Conservation (phyloP, 1,140 invertebrate genomes). For the Glossosoma conforme region DNA sequence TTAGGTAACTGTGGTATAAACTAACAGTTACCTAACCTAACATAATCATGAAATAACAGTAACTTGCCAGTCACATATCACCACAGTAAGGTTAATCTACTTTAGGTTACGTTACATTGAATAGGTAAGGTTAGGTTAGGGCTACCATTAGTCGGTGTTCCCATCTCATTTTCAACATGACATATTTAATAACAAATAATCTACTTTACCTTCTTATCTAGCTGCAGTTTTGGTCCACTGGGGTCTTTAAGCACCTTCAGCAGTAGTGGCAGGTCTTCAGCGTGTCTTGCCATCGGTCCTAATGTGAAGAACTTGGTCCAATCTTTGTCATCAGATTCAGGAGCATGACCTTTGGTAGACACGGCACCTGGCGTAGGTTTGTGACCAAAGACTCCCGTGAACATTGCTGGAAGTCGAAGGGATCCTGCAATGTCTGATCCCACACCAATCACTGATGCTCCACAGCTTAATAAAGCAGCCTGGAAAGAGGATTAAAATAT, state of each 20-base stretch:
- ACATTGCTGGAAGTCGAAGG: conserved; percentile 77
- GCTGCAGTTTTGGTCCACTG: conserved; percentile 51
- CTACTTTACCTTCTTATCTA: conserved; percentile 59
- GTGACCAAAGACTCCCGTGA: conserved; percentile 82
- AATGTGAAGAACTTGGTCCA: conserved; percentile 62
- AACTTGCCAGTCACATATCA: too few relatives aligned
- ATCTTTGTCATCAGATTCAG: conserved; percentile 48
- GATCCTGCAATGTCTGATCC: conserved; percentile 84
- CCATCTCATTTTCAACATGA: too few relatives aligned
- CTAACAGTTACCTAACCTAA: too few relatives aligned
- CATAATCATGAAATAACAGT: too few relatives aligned
- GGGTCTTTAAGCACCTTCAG: conserved; percentile 62
- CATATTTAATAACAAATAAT: too few relatives aligned
- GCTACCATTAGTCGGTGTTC: too few relatives aligned
- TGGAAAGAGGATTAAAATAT: conserved; percentile 35
- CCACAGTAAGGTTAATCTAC: too few relatives aligned
- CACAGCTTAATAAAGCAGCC: conserved; percentile 63
- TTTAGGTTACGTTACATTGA: too few relatives aligned
- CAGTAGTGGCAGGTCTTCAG: conserved; percentile 70
- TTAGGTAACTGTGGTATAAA: too few relatives aligned
- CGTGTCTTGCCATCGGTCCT: conserved; percentile 80
- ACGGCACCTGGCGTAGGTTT: conserved; percentile 65
- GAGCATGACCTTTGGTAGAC: conserved; percentile 55
- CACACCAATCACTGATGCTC: conserved; percentile 73
- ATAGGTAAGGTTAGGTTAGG: too few relatives aligned